These are phyloP conservation scores for Chlorops oryzae DNA, from an alignment of 1,140 invertebrate genomes.

Conservation along the genomic window DNA sequence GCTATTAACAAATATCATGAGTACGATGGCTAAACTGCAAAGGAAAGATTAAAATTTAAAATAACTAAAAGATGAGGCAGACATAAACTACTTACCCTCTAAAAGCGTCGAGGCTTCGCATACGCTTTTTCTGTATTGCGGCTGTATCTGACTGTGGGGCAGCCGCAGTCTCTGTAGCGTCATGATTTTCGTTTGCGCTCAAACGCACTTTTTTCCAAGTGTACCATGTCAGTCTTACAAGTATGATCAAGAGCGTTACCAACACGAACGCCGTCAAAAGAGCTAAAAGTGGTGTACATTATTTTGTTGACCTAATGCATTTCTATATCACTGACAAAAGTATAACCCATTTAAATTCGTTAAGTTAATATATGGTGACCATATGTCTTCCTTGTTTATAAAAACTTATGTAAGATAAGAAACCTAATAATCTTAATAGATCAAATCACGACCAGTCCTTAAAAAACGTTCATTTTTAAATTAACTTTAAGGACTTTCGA, in stretches of 20 bases:
- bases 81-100: conserved; percentile 56
- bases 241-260: conserved; percentile 23
- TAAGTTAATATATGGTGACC: no score
- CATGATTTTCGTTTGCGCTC: no score
- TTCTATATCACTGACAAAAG: no score
- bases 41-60: neutral
- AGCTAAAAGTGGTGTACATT: conserved; percentile 19
- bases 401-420: no score
- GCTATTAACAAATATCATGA: conserved; percentile 92
- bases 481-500: no score
- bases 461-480: no score
- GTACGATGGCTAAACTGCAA: conserved; percentile 59
- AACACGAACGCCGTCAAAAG: conserved; percentile 36
- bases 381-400: no score
- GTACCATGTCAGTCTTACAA: conserved; percentile 26
- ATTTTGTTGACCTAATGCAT: no score
- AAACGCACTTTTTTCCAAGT: conserved; percentile 32
- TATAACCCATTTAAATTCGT: no score
- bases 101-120: conserved; percentile 73
- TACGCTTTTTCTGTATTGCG: conserved; percentile 50
- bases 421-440: no score
- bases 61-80: neutral
- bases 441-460: no score
- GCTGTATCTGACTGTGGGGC: conserved; percentile 32
- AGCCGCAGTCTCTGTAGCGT: conserved; percentile 29